Conservation (phyloP, 1,140 invertebrate species). For the Oreohelix idahoensis region DNA sequence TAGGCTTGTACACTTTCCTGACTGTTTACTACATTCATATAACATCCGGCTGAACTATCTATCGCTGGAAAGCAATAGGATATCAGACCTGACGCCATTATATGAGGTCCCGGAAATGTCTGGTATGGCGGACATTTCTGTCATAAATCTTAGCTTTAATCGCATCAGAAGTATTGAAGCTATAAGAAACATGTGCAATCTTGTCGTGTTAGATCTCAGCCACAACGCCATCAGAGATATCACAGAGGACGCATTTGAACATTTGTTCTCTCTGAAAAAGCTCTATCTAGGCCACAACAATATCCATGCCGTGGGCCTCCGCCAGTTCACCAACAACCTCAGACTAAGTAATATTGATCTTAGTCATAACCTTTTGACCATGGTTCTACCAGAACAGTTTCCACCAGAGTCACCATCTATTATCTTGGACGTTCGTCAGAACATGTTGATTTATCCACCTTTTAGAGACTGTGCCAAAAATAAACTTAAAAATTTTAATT, state of each 20-base stretch:
- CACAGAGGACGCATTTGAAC: conserved; percentile 21
- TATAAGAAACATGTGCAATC: conserved; percentile 17
- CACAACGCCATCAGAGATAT: conserved; percentile 36
- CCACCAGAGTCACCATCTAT: not conserved
- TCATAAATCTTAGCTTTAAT: conserved; percentile 41
- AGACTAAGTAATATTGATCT: conserved; percentile 30
- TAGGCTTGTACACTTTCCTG: conserved; percentile 26
- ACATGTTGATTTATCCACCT: conserved; percentile 38
- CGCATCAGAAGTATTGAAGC: conserved; percentile 22
- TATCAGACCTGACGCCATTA: conserved; percentile 15
- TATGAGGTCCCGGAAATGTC: not conserved
- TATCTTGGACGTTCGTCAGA: conserved; percentile 39
- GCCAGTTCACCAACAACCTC: not conserved
- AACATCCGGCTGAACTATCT: conserved; percentile 19
- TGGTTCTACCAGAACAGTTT: conserved; percentile 32
- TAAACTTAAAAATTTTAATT: conserved; percentile 17
- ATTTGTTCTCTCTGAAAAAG: conserved; percentile 1
- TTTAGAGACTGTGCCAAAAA: conserved; percentile 34
- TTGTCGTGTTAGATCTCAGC: conserved; percentile 37
- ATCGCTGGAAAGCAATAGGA: conserved; percentile 30
- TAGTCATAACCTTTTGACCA: conserved; percentile 33
- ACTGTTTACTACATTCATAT: conserved; percentile 24
- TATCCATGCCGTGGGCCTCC: conserved; percentile 8
- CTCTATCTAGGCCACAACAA: conserved; percentile 39
- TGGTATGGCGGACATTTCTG: not conserved